phyloP scores from a whole-genome alignment of 2,113 vertebrate species.

The Phoenicopterus ruber region DNA sequence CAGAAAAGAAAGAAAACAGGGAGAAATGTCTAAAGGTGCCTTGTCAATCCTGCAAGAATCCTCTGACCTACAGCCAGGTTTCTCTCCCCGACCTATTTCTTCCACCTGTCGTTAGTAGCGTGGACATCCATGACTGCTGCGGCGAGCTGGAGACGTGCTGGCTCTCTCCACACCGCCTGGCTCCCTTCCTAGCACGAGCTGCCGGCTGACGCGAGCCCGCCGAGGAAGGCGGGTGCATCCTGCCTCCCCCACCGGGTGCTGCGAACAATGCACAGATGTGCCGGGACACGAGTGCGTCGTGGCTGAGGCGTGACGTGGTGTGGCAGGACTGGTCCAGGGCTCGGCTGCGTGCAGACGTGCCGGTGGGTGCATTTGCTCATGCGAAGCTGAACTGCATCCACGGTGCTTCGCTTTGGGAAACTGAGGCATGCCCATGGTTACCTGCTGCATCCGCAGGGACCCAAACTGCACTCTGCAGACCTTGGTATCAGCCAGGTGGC shows the following conservation, averaged over 20 bases:
- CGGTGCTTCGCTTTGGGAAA: background rate
- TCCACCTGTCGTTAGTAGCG: background rate
- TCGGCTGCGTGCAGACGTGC: background rate
- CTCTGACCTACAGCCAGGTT: background rate
- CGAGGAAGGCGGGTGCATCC: rapidly evolving
- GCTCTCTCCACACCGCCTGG: rapidly evolving
- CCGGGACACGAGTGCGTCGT: rapidly evolving
- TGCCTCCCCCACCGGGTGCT: background rate
- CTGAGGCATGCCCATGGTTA: background rate
- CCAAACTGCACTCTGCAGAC: background rate
- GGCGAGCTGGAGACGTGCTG: background rate
- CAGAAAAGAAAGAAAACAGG: background rate
- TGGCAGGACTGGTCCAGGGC: background rate
- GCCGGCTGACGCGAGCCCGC: background rate
- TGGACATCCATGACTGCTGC: background rate
- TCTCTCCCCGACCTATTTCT: background rate
- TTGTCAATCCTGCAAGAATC: background rate
- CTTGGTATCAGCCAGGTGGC: background rate
- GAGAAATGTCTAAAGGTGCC: background rate
- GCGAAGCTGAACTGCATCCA: background rate
- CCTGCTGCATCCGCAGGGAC: background rate
- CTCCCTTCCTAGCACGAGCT: background rate
- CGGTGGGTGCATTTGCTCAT: background rate
- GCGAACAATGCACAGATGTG: background rate
- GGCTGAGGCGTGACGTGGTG: rapidly evolving